Base-by-base conservation (phyloP, 2,888 invertebrate species). In the Hetaerina titia region DNA sequence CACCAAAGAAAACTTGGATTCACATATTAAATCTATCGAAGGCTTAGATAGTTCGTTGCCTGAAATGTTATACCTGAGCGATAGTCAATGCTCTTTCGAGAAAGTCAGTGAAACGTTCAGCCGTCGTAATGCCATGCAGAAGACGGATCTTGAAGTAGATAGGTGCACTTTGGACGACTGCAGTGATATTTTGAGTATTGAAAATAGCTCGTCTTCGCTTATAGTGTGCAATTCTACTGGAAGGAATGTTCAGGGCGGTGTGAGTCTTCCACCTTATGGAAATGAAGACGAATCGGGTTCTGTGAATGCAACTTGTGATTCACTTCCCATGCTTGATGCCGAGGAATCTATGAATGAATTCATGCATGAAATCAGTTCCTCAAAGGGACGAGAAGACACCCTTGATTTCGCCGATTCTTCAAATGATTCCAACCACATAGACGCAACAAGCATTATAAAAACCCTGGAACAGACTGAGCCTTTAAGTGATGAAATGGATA, bases 291-390 rank as follows among this genome's bases (percentile, higher is more conserved):
- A 92, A 45, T 57, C 74, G 56, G 69, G 22, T 7, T 69, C 92
- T 2, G 69, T 45, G 56, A 92, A 45, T 92, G n/a, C 92, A 2
- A 74, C 92, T n/a, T n/a, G 69, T 69, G 56, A 92, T 57, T 92
- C 92, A 22, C 56, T 92, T 74, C 69, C 92, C 13, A 45, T 74
- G 19, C 69, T 69, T 56, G 69, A 64, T 64, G 64, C 74, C 5
- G 92, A 74, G 9, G 92, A 92, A n/a, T 92, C 92, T 56, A 56
- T 92, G 69, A 92, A 89, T 89, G 57, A 89, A 22, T 89, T 89
- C n/a, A 89, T 89, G n/a, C 57, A 89, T 45, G 58, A 89, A 58
- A 89, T 89, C 13, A 89, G 89, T 22, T 89, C 89, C 0, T 22
- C 58, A 22, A 89, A 89, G 58, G 58, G 56, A n/a, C 22, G 58